Conservation (phyloP, 2,888 invertebrate genomes). For the Tuberolachnus salignus region DNA sequence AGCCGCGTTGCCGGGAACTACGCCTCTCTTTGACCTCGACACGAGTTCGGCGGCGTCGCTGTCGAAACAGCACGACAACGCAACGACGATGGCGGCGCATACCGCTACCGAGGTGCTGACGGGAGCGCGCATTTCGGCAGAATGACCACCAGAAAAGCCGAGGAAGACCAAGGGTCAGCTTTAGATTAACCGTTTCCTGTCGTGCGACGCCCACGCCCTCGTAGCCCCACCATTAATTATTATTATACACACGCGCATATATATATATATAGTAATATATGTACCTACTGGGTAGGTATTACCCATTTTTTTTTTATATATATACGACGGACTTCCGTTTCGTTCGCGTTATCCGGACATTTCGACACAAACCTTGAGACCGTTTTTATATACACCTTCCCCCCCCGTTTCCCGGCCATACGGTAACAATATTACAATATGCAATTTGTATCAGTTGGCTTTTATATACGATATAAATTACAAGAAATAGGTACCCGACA, state of each 20-base stretch:
- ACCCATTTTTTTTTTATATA: too few relatives aligned
- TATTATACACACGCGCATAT: slow-evolving; percentile 1
- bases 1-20: slow-evolving; percentile 39
- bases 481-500: neutral
- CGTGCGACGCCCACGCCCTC: slow-evolving; percentile 52
- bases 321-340: neutral
- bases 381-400: neutral
- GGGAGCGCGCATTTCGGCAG: slow-evolving; percentile 35
- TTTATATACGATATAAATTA: neutral
- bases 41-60: neutral
- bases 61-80: neutral
- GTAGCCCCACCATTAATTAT: neutral
- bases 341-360: slow-evolving; percentile 25
- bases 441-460: too few relatives aligned
- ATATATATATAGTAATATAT: neutral
- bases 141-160: slow-evolving; percentile 1
- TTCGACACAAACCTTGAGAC: slow-evolving; percentile 14
- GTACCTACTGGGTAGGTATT: too few relatives aligned
- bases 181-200: slow-evolving; percentile 43
- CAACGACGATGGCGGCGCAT: neutral
- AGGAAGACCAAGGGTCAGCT: neutral
- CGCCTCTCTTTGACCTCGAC: slow-evolving; percentile 18
- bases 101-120: neutral
- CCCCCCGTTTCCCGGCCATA: too few relatives aligned
- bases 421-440: too few relatives aligned